phyloP scores from a whole-genome alignment of 1,140 invertebrate genomes.

The Ips typographus region DNA sequence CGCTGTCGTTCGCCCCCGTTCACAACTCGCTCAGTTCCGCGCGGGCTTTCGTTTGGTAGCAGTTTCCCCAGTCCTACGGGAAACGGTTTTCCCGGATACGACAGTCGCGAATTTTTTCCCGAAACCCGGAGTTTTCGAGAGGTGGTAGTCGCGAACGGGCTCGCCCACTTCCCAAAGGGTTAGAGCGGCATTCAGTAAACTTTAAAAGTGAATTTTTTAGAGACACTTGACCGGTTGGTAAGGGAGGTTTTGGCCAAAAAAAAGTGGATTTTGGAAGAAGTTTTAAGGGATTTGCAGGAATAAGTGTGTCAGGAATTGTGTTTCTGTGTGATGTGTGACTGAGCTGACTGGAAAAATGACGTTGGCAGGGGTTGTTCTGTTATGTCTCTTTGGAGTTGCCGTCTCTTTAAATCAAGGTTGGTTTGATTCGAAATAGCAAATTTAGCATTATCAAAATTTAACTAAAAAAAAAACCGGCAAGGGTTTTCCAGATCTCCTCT shows the following conservation, averaged over 20 bases:
- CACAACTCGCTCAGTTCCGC: slow-evolving; percentile 26
- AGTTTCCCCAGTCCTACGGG: slow-evolving; percentile 13
- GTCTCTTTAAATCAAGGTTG: slow-evolving; percentile 15
- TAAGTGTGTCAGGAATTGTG: too few species aligned
- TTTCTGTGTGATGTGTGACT: slow-evolving; percentile 22
- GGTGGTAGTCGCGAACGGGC: slow-evolving; percentile 19
- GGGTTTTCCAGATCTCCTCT: neutral
- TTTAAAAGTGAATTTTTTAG: too few species aligned
- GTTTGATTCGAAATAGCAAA: neutral
- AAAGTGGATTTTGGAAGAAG: too few species aligned
- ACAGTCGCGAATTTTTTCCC: slow-evolving; percentile 15
- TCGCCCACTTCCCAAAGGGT: slow-evolving; percentile 38
- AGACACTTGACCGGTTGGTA: too few species aligned
- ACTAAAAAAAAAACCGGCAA: slow-evolving; percentile 1
- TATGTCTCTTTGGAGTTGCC: slow-evolving; percentile 6
- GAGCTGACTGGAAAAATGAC: neutral
- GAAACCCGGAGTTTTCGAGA: slow-evolving; percentile 12
- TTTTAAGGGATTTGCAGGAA: too few species aligned
- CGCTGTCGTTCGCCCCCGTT: slow-evolving; percentile 25
- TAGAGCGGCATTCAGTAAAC: too few species aligned
- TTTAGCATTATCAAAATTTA: neutral
- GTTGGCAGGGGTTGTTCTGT: neutral
- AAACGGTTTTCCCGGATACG: slow-evolving; percentile 1
- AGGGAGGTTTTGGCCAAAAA: too few species aligned
- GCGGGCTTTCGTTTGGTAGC: slow-evolving; percentile 37